Base-by-base conservation (phyloP, 2,113 vertebrate species). In the Hemiscyllium ocellatum region DNA sequence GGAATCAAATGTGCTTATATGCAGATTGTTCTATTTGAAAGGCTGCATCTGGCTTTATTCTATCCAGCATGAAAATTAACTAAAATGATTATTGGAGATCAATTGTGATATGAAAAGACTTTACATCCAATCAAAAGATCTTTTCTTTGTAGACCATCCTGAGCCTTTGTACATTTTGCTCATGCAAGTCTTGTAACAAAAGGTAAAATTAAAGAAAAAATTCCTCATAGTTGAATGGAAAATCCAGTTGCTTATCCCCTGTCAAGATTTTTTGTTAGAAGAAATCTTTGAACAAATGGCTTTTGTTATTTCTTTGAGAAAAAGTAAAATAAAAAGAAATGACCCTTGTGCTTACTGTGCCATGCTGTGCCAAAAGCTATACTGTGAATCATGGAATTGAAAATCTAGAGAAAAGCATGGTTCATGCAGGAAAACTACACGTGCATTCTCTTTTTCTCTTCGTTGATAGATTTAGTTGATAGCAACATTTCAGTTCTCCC, bases 221-320 rank as follows among this genome's bases (percentile, higher is more conserved):
- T 95, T 72, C 37, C 22, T 47, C 15, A 47, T 33, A 52, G 10
- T 95, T 52, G 22, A 72, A 95, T 76, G 68, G 68, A 52, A 70
- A 72, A 95, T 13, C 42, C 68, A 95, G 47, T 52, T 29, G 61
- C 89, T 72, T 76, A 47, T 37, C 61, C n/a, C 17, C 61, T 66
- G 66, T 93, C 61, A 66, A n/a, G 66, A 37, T 76, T 93, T 93
- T 93, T 66, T 93, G 89, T 93, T 68, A 19, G 89, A 68, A 65
- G n/a, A n/a, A 24, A 47, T 86, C 83, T 47, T 42, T 47, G 37
- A 69, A 69, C 66, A 69, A 66, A 94, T 69, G 66, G 20, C 66
- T 42, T 94, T 68, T 95, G 93, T 50, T 94, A 6, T 37, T 94
- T 61, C 56, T 94, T 70, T 70, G 66, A 94, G 24, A 76, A 37